Percentiles rank a stretch among this genome's conserved stretches.
Evolutionary conservation across 2,113 vertebrate species (phyloP).

Genomic region (Takifugu flavidus): DNA sequence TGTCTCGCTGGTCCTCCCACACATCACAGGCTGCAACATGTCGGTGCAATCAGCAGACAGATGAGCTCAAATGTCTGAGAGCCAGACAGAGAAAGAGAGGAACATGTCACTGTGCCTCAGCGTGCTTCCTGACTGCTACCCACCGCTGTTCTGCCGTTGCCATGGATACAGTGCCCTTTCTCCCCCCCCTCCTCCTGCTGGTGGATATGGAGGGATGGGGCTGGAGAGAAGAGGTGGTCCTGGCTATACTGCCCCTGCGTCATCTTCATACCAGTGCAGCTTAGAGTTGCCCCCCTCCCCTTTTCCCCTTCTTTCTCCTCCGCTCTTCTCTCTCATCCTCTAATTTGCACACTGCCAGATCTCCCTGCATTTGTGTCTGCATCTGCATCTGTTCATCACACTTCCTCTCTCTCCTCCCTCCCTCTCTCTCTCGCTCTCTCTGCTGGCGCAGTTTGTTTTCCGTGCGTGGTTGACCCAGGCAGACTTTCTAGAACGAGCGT

Average conservation of each 20-base stretch:
- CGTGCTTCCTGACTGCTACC: constrained; percentile 68
- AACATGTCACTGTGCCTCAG: constrained; percentile 69
- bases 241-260: constrained; percentile 75
- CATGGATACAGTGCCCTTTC: constrained; percentile 80
- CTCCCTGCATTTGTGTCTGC: constrained; percentile 51
- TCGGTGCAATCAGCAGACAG: constrained; percentile 31
- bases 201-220: constrained; percentile 70
- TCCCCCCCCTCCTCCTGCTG: constrained; percentile 24
- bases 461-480: constrained; percentile 59
- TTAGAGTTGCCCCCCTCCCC: constrained; percentile 53
- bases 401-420: constrained; percentile 24
- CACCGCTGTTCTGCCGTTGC: constrained; percentile 76
- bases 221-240: constrained; percentile 72
- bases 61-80: constrained; percentile 25
- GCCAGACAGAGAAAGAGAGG: constrained; percentile 47
- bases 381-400: constrained; percentile 62
- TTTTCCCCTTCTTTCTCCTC: constrained; percentile 16
- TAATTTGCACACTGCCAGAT: constrained; percentile 59
- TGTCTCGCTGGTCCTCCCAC: too few relatives aligned
- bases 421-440: constrained; percentile 37
- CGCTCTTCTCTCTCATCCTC: constrained; percentile 62
- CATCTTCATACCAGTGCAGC: constrained; percentile 80
- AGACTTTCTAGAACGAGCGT: constrained; percentile 51
- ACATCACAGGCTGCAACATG: constrained; percentile 2
- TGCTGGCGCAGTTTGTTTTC: constrained; percentile 54